phyloP scores from a whole-genome alignment of 35 echinoderm and acorn worm genomes.

The Ptychodera flava region DNA sequence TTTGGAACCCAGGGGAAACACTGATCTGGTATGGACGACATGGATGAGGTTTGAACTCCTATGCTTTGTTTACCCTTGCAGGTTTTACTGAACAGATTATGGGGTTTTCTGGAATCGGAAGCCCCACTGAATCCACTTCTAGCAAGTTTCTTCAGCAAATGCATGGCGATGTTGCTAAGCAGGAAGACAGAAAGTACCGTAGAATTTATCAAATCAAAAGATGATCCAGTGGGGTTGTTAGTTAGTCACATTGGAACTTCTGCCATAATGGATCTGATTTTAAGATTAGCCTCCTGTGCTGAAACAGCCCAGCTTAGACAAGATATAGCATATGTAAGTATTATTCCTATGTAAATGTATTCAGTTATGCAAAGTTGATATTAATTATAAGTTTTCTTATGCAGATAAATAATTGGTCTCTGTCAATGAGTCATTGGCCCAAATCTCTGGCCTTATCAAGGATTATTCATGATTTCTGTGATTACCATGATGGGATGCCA shows the following conservation, averaged over 20 bases:
- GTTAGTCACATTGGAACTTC: slow-evolving; percentile 89
- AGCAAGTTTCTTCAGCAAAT: slow-evolving; percentile 99
- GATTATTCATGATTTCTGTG: no score
- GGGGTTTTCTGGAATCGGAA: slow-evolving; percentile 79
- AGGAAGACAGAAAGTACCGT: slow-evolving; percentile 79
- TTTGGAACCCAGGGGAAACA: no score
- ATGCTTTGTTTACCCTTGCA: no score
- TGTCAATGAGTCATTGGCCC: no score
- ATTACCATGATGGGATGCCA: no score
- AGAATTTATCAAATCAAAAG: slow-evolving; percentile 69
- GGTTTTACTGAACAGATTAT: slow-evolving; percentile 68
- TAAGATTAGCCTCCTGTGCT: slow-evolving; percentile 91
- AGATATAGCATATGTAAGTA: slow-evolving; percentile 84
- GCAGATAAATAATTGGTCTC: no score
- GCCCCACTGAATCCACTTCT: slow-evolving; percentile 94
- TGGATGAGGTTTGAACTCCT: no score
- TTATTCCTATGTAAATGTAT: no score
- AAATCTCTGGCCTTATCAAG: no score
- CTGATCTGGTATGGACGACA: no score
- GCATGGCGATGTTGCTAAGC: slow-evolving; percentile 75
- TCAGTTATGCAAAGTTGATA: no score
- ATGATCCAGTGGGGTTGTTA: slow-evolving; percentile 73
- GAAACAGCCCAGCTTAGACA: slow-evolving; percentile 82
- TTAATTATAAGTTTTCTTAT: no score
- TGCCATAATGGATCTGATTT: slow-evolving; percentile 95